Conservation (phyloP, 2,888 invertebrate species). For the Eubasilissa splendida region DNA sequence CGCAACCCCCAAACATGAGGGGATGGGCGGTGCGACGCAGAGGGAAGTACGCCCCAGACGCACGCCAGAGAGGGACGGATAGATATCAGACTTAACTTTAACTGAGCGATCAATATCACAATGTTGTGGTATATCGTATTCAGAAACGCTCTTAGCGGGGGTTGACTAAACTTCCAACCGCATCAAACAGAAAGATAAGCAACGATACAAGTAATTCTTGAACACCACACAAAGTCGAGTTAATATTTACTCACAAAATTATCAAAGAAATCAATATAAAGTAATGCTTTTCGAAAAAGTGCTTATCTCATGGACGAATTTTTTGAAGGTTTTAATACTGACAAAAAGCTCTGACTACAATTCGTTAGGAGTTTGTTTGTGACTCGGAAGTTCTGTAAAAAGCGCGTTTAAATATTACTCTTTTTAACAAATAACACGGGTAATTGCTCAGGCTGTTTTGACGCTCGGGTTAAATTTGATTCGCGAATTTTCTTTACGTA, state of each 20-base stretch:
- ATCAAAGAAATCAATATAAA: background rate
- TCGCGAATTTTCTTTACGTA: background rate
- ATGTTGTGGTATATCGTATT: conserved; percentile 57
- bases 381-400: conserved; percentile 41
- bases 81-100: conserved; percentile 53
- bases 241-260: background rate
- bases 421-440: too few relatives aligned
- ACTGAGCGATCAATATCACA: conserved; percentile 59
- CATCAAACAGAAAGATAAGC: background rate
- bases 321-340: background rate
- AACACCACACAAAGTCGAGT: background rate
- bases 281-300: background rate
- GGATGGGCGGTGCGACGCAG: conserved; percentile 5
- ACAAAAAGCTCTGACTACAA: conserved; percentile 34
- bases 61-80: conserved; percentile 46
- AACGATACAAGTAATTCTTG: background rate
- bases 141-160: conserved; percentile 45
- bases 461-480: background rate
- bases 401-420: conserved; percentile 1
- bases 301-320: background rate
- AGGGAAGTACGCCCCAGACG: background rate
- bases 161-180: conserved; percentile 35
- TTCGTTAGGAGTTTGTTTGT: conserved; percentile 35
- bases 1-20: background rate
- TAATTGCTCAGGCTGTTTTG: background rate